These are phyloP conservation scores for Andrena marginata DNA, from an alignment of 2,888 invertebrate species.

Conservation along the genomic window DNA sequence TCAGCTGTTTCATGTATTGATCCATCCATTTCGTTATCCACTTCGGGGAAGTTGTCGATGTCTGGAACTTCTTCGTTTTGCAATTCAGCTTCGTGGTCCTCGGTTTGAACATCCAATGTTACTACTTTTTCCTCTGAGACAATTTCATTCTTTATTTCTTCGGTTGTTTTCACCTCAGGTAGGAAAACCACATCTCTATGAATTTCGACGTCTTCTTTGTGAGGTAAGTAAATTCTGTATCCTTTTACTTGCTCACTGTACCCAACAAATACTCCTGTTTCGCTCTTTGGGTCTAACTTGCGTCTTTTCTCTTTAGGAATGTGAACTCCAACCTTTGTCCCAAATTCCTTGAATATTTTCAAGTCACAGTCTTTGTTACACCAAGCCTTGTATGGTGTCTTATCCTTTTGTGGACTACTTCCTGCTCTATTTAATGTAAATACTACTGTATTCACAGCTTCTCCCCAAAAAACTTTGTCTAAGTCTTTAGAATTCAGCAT, in stretches of 20 bases:
- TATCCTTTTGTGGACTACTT: background rate
- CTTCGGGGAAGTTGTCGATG: background rate
- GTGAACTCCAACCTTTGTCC: background rate
- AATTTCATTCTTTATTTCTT: background rate
- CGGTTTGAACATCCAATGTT: background rate
- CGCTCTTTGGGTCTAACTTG: background rate
- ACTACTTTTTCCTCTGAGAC: background rate
- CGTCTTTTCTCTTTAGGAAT: conserved; percentile 5
- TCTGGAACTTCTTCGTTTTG: background rate
- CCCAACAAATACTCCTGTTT: background rate
- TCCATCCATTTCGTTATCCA: background rate
- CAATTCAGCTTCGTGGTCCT: background rate
- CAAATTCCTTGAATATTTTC: background rate
- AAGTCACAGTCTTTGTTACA: background rate
- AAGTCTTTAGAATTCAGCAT: background rate
- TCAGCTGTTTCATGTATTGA: background rate
- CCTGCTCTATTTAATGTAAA: background rate
- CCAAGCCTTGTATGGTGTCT: background rate
- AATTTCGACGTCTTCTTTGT: background rate
- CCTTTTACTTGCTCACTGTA: conserved; percentile 3
- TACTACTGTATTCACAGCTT: conserved; percentile 1
- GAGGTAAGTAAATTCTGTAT: background rate
- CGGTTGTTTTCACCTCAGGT: background rate
- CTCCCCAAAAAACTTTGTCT: background rate
- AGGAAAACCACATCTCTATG: background rate